These are phyloP conservation scores for Drosophila pandora DNA, from an alignment of 1,140 invertebrate species.

Conservation along the genomic window DNA sequence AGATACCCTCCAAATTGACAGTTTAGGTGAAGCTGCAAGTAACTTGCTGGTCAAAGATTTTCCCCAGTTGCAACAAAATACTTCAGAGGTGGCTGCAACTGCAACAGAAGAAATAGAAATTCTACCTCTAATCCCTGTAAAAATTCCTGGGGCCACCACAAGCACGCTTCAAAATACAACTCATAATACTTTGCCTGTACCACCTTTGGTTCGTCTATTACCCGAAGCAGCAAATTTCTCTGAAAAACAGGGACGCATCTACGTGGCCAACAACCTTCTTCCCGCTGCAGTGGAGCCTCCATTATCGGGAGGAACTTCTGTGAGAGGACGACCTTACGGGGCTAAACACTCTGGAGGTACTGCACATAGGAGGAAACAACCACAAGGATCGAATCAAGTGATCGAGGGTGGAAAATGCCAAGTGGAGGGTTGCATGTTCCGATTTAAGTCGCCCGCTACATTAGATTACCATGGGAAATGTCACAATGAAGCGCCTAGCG, in stretches of 20 bases:
- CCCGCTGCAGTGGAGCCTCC: conserved; percentile 52
- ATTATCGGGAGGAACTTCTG: conserved; percentile 59
- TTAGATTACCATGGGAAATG: conserved; percentile 86
- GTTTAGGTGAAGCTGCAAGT: conserved; percentile 43
- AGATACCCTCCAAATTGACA: conserved; percentile 9
- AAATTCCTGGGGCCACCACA: conserved; percentile 13
- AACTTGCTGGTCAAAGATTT: conserved; percentile 65
- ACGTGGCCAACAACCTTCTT: conserved; percentile 79
- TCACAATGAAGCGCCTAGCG: conserved; percentile 85
- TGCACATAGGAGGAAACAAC: conserved; percentile 36
- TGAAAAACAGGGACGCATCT: conserved; percentile 75
- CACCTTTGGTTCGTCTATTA: conserved; percentile 56
- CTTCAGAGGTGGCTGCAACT: not conserved
- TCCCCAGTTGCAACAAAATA: conserved; percentile 47
- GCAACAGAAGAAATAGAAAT: conserved; percentile 13
- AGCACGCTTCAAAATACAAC: not conserved
- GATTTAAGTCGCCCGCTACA: conserved; percentile 83
- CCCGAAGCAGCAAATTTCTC: conserved; percentile 17
- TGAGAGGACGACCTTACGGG: conserved; percentile 76
- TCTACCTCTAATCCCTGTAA: conserved; percentile 60
- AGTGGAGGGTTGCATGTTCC: conserved; percentile 76
- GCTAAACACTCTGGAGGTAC: conserved; percentile 64
- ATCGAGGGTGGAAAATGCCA: conserved; percentile 65
- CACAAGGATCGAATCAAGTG: conserved; percentile 19
- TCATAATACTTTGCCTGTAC: conserved; percentile 46